Evolutionary conservation across 2,888 invertebrate species (phyloP), one percentile per base, ranked within the genome.

Genomic region (Cyclophora albipunctata): DNA sequence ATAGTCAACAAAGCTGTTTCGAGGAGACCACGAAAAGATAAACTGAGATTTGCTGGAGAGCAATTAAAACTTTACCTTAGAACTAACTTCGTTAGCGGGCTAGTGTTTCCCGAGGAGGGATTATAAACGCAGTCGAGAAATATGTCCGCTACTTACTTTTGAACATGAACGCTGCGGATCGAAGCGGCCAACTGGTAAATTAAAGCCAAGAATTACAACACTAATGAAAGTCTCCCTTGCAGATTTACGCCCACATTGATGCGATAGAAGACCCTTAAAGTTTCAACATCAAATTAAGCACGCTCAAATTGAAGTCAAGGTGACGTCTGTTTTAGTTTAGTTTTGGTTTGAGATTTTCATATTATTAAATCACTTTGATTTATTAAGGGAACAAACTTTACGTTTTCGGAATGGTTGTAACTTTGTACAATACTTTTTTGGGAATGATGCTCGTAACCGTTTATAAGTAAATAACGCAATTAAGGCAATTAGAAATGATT

Each of bases 11-110:
- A 78, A 81, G 74, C 79, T 73, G 79, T 81, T 78, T 77, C 73
- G 67, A 67, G 59, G 75, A 66, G 75, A 81, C 83, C 81, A 71
- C 81, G 75, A 84, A 84, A 87, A 87, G 84, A 85, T 84, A 84
- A 84, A 84, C 81, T 75, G 76, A 84, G 83, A 81, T 84, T 84
- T 84, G 78, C 82, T 71, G 68, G 78, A 70, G 79, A 81, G 84
- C 87, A 87, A 87, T 87, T 87, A 87, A 87, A 87, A 87, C 82
- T 87, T 87, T 85, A 86, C 81, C 83, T 85, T 77, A 74, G 73
- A 81, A 83, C 81, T 81, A 83, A 85, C 73, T 85, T 84, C 77
- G 84, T 87, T 84, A 81, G 78, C 78, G 54, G 60, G 68, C 74
- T 80, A 81, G 81, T 81, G 81, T 81, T 81, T 70, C 73, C 61